Evolutionary conservation across 2,113 vertebrate genomes (phyloP), one percentile per base, ranked within the genome.

Genomic region (Equus quagga): DNA sequence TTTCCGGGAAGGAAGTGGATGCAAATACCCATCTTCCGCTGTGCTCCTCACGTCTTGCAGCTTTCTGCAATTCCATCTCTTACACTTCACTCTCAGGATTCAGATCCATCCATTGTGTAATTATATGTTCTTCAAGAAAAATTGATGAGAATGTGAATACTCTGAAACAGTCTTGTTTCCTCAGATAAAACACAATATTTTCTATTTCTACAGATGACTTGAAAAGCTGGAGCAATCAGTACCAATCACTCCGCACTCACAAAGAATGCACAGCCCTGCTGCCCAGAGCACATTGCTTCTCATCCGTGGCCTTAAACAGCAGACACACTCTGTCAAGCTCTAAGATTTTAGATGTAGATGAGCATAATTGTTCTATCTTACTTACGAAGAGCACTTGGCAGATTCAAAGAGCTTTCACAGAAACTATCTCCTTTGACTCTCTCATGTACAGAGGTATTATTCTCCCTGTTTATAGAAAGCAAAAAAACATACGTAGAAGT

Each of bases 81-180:
- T 80, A 60, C 96, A 97, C 98, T 97, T 97, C 94, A 97, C 97
- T 98, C 94, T 95, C 91, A 95, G 97, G 96, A 98, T 98, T 98
- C 98, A 96, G 96, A 97, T 97, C 87, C 94, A 98, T 83, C 97
- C 98, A 94, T 97, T 96, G 98, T 97, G 97, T 98, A 99, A 99
- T 99, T 98, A 96, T 89, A 99, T 97, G 97, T 98, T 98, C 98
- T 99, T 98, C 98, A 98, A 98, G 98, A 98, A 97, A 97, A 97
- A 98, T 96, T 98, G 98, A 98, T 98, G 98, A 99, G 98, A 98
- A 97, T 97, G 97, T 97, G 98, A 98, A 97, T 98, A 97, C 97
- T 97, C 97, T 98, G 97, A 98, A 98, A 98, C 82, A 92, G 96
- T 98, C 98, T 96, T 98, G 95, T 98, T 98, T 98, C 97, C 91